These are phyloP conservation scores for Brienomyrus longianalis DNA, from an alignment of 2,113 vertebrate genomes.

Conservation along the genomic window DNA sequence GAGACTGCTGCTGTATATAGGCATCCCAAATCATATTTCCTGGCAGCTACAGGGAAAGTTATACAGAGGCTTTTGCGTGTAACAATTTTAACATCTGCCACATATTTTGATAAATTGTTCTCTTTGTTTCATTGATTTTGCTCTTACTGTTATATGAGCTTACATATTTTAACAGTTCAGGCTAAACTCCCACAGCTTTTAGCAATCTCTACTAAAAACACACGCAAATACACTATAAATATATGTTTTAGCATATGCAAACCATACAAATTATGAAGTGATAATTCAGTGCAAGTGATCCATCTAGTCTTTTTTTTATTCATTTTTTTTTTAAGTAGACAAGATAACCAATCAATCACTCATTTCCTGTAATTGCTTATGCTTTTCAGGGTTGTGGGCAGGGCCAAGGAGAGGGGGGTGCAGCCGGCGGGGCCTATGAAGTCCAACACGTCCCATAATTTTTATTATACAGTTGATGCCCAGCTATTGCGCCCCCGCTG, in stretches of 20 bases:
- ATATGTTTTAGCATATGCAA: background rate
- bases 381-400: background rate
- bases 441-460: too few relatives aligned
- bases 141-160: background rate
- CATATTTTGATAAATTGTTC: background rate
- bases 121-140: background rate
- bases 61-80: too few relatives aligned
- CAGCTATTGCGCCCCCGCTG: too few relatives aligned
- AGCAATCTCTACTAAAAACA: background rate
- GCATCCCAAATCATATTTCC: background rate
- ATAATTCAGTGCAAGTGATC: background rate
- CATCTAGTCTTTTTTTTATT: background rate
- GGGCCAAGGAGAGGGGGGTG: too few relatives aligned
- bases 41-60: background rate
- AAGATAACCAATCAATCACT: background rate
- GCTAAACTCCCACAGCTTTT: background rate
- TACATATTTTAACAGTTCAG: conserved; percentile 2
- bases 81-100: background rate
- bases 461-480: too few relatives aligned
- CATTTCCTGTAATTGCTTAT: background rate
- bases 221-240: background rate
- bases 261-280: background rate
- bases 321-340: background rate
- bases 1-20: background rate
- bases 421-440: too few relatives aligned